phyloP scores from a whole-genome alignment of 2,888 invertebrate species.

The Plemyria rubiginata region DNA sequence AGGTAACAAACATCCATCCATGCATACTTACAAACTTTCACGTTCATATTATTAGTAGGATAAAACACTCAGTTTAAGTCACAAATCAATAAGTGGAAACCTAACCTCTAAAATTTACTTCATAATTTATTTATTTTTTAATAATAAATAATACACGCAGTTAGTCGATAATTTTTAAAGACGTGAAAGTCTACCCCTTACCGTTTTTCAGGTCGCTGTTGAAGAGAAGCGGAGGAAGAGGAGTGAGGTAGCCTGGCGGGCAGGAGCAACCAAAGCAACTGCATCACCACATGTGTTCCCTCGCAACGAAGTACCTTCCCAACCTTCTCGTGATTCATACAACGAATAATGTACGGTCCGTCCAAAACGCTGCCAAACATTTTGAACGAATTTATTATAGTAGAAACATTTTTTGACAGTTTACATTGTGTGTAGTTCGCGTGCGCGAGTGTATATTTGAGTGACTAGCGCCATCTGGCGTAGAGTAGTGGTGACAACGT shows the following conservation, averaged over 20 bases:
- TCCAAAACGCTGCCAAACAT: conserved; percentile 81
- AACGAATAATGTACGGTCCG: conserved; percentile 82
- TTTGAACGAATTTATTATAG: conserved; percentile 80
- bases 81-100: too few relatives aligned
- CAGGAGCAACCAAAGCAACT: conserved; percentile 42
- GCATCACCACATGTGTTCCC: conserved; percentile 72
- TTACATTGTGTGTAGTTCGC: conserved; percentile 63
- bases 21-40: too few relatives aligned
- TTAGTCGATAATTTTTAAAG: conserved; percentile 56
- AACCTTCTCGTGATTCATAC: conserved; percentile 62
- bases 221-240: conserved; percentile 73
- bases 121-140: too few relatives aligned
- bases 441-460: conserved; percentile 63
- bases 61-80: too few relatives aligned
- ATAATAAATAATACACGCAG: too few relatives aligned
- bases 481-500: conserved; percentile 77
- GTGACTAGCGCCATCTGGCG: conserved; percentile 72
- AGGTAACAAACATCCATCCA: too few relatives aligned
- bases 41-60: too few relatives aligned
- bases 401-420: conserved; percentile 63
- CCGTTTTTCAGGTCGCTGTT: conserved; percentile 77
- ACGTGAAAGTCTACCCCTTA: conserved; percentile 80
- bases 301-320: conserved; percentile 68
- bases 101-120: too few relatives aligned
- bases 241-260: conserved; percentile 80